phyloP scores from a whole-genome alignment of 2,888 invertebrate genomes.

The Ennomos erosarius region DNA sequence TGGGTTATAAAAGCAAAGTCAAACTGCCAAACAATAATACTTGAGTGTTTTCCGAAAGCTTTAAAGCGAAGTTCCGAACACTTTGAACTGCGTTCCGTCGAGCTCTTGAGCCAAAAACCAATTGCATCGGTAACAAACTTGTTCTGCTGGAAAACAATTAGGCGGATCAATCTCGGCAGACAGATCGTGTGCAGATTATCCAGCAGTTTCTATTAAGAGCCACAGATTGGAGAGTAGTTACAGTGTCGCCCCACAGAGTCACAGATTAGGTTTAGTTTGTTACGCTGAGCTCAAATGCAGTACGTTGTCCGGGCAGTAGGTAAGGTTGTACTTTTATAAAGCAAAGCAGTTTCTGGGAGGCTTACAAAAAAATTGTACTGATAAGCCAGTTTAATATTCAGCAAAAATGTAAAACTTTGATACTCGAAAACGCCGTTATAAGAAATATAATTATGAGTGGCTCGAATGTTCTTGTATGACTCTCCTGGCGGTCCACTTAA shows the following conservation, averaged over 20 bases:
- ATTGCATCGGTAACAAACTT: conserved; percentile 28
- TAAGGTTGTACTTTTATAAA: background rate
- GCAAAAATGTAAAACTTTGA: no score
- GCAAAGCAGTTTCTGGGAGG: no score
- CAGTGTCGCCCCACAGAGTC: background rate
- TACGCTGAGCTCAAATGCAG: background rate
- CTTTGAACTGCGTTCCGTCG: conserved; percentile 11
- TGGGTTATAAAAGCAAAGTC: conserved; percentile 1
- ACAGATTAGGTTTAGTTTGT: conserved; percentile 1
- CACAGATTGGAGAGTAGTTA: background rate
- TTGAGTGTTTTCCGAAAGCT: conserved; percentile 12
- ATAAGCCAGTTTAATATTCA: no score
- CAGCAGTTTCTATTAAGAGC: background rate
- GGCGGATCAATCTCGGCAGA: conserved; percentile 32
- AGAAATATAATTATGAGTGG: no score
- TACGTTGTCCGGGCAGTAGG: background rate
- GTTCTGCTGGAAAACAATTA: conserved; percentile 38
- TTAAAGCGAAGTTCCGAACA: conserved; percentile 7
- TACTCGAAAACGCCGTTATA: no score
- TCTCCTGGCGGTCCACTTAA: no score
- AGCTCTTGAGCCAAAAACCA: conserved; percentile 21
- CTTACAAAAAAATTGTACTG: no score
- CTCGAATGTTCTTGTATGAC: no score
- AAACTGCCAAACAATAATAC: conserved; percentile 17
- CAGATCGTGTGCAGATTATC: conserved; percentile 8